A percentile compares a stretch with the other conserved stretches of the same genome.
Conservation (phyloP, 2,113 vertebrate species). For the Oncorhynchus nerka region DNA sequence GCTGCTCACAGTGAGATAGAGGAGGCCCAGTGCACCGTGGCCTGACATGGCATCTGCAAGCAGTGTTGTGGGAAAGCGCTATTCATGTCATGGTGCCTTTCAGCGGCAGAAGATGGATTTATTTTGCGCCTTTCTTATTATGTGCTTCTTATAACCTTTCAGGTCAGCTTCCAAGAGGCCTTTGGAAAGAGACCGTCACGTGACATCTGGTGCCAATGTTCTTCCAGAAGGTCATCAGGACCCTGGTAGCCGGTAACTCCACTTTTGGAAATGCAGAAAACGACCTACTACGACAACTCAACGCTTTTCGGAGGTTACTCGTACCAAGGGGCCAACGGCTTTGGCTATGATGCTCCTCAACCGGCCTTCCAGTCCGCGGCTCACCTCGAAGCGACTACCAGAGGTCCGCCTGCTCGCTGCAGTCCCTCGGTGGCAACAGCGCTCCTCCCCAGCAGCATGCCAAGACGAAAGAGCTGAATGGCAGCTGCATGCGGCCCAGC, state of each 20-base stretch:
- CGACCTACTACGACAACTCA: conserved; percentile 93
- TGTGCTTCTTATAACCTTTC: conserved; percentile 89
- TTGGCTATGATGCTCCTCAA: conserved; percentile 86
- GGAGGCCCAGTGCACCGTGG: conserved; percentile 30
- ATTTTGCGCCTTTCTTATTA: conserved; percentile 80
- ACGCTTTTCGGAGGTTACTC: conserved; percentile 93
- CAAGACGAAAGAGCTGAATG: conserved; percentile 92
- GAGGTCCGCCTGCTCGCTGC: conserved; percentile 92
- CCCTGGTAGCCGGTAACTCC: conserved; percentile 78
- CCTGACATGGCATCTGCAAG: conserved; percentile 79
- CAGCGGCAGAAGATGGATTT: conserved; percentile 95
- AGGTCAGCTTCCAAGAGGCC: conserved; percentile 92
- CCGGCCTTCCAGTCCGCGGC: conserved; percentile 81
- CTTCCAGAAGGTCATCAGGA: conserved; percentile 89
- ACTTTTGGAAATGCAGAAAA: conserved; percentile 95
- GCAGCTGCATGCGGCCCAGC: conserved; percentile 90
- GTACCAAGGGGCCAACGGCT: conserved; percentile 89
- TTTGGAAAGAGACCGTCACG: conserved; percentile 87
- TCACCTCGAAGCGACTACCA: conserved; percentile 91
- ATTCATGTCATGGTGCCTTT: conserved; percentile 98
- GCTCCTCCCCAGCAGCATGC: conserved; percentile 72
- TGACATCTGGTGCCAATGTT: conserved; percentile 98
- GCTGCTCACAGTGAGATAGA: not conserved
- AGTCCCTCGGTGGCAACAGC: conserved; percentile 81
- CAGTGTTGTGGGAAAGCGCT: conserved; percentile 74